A percentile compares a stretch with the other conserved stretches of the same genome.
Conservation (phyloP, 2,888 invertebrate species). For the Drosophila histrio region DNA sequence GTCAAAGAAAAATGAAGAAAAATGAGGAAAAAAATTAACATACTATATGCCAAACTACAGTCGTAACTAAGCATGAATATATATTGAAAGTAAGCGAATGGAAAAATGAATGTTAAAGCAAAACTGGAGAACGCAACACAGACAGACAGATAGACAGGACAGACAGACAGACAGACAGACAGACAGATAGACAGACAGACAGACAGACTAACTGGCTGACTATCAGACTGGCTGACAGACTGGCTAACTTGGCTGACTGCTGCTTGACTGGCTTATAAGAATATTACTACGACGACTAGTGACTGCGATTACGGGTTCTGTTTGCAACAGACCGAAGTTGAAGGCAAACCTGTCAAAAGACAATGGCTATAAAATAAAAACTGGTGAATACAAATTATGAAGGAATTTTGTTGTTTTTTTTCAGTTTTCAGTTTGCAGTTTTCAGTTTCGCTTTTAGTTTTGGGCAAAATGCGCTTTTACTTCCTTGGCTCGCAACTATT, state of each 20-base stretch:
- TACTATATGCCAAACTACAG: slow-evolving; percentile 54
- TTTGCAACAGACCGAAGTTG: slow-evolving; percentile 70
- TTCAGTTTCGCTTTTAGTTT: slow-evolving; percentile 47
- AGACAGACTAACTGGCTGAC: slow-evolving; percentile 9
- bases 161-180: background rate
- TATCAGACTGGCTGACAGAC: background rate
- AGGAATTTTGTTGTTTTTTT: slow-evolving; percentile 6
- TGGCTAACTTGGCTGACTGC: background rate
- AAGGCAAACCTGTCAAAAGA: slow-evolving; percentile 79
- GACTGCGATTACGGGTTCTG: slow-evolving; percentile 65
- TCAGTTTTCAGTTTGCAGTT: background rate
- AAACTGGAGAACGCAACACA: slow-evolving; percentile 37
- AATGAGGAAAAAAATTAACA: slow-evolving; percentile 58
- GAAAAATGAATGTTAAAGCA: slow-evolving; percentile 69
- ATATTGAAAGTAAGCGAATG: slow-evolving; percentile 70
- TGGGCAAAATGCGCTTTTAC: slow-evolving; percentile 59
- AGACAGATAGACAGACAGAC: background rate
- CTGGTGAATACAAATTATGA: slow-evolving; percentile 48
- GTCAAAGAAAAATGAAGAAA: slow-evolving; percentile 51
- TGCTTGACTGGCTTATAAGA: slow-evolving; percentile 27
- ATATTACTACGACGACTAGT: too few relatives aligned
- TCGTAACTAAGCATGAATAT: slow-evolving; percentile 37
- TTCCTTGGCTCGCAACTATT: slow-evolving; percentile 58
- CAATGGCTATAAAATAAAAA: slow-evolving; percentile 56
- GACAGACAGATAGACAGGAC: slow-evolving; percentile 18